Conservation (phyloP, 1,140 invertebrate species). For the Heliconius eleuchia region DNA sequence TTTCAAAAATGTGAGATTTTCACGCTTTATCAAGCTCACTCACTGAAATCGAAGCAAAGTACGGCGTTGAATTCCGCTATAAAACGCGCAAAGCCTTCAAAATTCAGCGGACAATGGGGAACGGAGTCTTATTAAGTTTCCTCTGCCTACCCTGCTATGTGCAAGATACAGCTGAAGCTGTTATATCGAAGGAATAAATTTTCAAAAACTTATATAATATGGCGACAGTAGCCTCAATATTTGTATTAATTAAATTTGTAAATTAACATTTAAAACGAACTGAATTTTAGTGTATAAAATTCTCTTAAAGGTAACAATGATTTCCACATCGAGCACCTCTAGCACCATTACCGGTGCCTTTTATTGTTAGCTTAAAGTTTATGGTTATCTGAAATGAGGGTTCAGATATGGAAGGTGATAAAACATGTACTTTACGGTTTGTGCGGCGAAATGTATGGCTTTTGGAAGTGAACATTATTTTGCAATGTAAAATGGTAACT, state of each 20-base stretch:
- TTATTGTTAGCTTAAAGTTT: conserved; percentile 19
- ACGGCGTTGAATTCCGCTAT: too few species aligned
- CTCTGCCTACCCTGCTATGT: too few species aligned
- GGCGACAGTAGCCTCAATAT: neutral
- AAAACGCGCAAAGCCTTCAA: too few species aligned
- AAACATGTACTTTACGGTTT: conserved; percentile 2
- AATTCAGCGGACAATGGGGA: too few species aligned
- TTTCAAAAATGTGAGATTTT: too few species aligned
- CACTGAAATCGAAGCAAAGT: too few species aligned
- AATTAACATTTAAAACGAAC: conserved; percentile 3
- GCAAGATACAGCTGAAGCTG: too few species aligned
- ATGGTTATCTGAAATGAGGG: conserved; percentile 17
- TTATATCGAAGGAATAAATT: too few species aligned
- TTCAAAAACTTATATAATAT: neutral
- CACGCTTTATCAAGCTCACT: too few species aligned
- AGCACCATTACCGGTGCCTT: conserved; percentile 7
- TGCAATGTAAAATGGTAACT: neutral
- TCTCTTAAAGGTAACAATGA: neutral
- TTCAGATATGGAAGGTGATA: conserved; percentile 11
- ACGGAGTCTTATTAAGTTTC: too few species aligned
- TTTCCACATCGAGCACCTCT: neutral
- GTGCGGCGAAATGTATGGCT: neutral
- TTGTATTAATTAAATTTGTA: neutral
- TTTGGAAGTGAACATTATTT: neutral
- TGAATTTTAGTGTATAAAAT: neutral